Evolutionary conservation across 2,797 vertebrate species (phyloP), one percentile per base, ranked within the genome.

Genomic region (Aphelocoma californica): DNA sequence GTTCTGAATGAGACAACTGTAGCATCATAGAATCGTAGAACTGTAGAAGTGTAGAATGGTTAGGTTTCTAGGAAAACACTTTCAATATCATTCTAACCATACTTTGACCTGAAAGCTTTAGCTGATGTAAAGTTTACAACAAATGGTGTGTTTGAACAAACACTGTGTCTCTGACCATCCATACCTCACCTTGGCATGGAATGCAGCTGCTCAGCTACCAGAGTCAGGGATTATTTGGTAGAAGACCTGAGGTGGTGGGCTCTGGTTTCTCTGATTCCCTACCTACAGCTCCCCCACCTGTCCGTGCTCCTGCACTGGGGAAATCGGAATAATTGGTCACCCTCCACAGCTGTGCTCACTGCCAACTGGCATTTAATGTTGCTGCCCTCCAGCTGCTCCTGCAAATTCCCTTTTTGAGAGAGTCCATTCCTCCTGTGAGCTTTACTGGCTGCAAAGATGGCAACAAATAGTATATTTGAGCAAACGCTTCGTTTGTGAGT

Each of bases 11-110:
- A 54, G 20, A 47, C 11, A 14, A n/a, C n/a, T 14, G 47, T 20
- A n/a, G 40, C n/a, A 45, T 28, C 12, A 5, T 9, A 29, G 21
- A 51, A 47, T 23, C 0, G 4, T 32, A 28, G 28, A 38, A 45
- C 23, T 36, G 9, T 28, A 32, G 51, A 75, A 24, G 18, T 5
- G 5, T 32, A 28, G 26, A 81, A 69, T 32, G 0, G 0, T 42
- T 42, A 32, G 6, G 15, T n/a, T 50, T 44, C 20, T 25, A 56
- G 23, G 17, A 50, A 50, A 62, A 77, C 17, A 38, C 24, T 42
- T 50, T 36, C 44, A 48, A 7, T 32, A 38, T 56, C 2, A 67
- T 61, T 34, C 48, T 60, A n/a, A 60, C 14, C 16, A 8, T 62
- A 24, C 4, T 44, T 50, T 50, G 48, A 89, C 7, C 7, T 50